phyloP scores from a whole-genome alignment of 2,113 vertebrate species.

The Phalacrocorax brasilianus region DNA sequence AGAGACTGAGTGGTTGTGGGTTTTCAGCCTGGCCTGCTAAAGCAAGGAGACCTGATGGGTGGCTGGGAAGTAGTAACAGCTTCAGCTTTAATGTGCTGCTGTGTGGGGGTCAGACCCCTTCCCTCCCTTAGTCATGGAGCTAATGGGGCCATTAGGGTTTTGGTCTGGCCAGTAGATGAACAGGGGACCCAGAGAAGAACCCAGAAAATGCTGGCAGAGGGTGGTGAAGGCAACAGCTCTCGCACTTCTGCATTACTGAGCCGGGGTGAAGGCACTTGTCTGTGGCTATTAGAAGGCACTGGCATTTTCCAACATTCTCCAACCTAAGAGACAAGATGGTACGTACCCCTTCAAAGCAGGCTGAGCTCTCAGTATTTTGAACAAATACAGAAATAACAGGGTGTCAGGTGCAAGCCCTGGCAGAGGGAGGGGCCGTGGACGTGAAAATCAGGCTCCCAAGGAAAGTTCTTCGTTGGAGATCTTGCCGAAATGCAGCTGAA shows the following conservation, averaged over 20 bases:
- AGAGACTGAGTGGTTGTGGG: neutral
- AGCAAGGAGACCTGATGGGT: accelerated
- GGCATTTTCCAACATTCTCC: neutral
- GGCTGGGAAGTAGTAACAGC: neutral
- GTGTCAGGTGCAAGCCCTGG: neutral
- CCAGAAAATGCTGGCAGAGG: neutral
- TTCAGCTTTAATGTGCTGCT: neutral
- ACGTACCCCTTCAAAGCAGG: neutral
- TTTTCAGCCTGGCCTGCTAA: neutral
- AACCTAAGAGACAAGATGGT: neutral
- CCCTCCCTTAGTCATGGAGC: neutral
- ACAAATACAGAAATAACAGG: neutral
- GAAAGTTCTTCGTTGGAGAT: neutral
- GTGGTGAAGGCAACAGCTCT: neutral
- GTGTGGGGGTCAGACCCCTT: neutral
- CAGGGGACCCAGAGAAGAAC: neutral
- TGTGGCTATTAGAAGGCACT: neutral
- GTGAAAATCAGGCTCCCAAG: neutral
- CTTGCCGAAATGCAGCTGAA: neutral
- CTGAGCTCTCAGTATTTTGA: accelerated
- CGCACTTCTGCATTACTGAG: neutral
- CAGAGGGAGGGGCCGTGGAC: accelerated
- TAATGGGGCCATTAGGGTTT: neutral
- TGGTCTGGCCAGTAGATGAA: neutral
- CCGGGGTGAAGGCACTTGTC: accelerated